Percentiles rank a stretch among this genome's conserved stretches.
Conservation (phyloP, 2,888 invertebrate genomes). For the Plutella xylostella region DNA sequence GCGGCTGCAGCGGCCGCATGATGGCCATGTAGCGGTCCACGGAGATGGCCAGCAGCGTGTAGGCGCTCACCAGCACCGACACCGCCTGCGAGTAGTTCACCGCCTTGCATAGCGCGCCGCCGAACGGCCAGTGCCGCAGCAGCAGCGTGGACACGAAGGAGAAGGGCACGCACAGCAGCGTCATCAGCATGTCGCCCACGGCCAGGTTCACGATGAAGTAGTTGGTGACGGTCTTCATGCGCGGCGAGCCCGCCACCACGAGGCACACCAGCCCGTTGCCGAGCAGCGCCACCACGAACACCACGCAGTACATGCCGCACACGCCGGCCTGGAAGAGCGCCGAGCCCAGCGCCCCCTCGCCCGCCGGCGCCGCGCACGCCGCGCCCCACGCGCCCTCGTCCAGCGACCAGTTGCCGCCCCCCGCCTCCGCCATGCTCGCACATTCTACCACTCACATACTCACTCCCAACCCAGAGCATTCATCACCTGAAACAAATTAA, state of each 20-base stretch:
- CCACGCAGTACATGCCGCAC: constrained; percentile 77
- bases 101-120: constrained; percentile 81
- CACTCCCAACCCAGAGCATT: too few species aligned
- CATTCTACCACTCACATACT: too few species aligned
- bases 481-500: too few species aligned
- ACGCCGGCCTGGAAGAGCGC: constrained; percentile 73
- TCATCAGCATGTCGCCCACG: constrained; percentile 90
- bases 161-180: constrained; percentile 91
- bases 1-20: constrained; percentile 86
- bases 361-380: too few species aligned
- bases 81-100: constrained; percentile 87
- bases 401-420: too few species aligned
- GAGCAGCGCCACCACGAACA: constrained; percentile 77
- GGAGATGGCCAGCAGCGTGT: constrained; percentile 91
- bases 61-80: constrained; percentile 87
- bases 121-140: constrained; percentile 91
- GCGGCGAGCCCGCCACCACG: constrained; percentile 84
- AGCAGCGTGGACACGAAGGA: constrained; percentile 85
- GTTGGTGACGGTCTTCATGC: constrained; percentile 94
- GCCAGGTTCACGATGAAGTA: constrained; percentile 92
- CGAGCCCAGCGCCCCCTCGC: constrained; percentile 40
- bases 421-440: too few species aligned
- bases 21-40: constrained; percentile 92
- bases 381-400: too few species aligned
- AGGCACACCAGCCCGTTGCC: constrained; percentile 88